Evolutionary conservation across 2,113 vertebrate genomes (phyloP), one percentile per base, ranked within the genome.

Genomic region (Ailuropoda melanoleuca): DNA sequence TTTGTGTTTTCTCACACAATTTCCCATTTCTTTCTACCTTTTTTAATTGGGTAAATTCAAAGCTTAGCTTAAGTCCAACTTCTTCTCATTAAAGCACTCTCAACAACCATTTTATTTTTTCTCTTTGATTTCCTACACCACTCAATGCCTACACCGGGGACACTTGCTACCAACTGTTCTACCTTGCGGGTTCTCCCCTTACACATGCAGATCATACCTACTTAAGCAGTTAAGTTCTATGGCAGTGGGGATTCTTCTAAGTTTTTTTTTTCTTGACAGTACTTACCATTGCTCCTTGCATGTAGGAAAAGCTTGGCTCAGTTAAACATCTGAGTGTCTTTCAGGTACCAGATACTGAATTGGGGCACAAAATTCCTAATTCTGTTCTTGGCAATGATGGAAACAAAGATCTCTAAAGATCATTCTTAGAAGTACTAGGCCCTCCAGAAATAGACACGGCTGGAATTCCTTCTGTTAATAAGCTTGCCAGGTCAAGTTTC

Each of bases 401-500:
- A 95, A 95, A 74, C n/a, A 90, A 87, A 90, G 84, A 82, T 72
- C 68, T 93, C 66, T 50, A 90, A 96, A 78, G n/a, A 62, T 46
- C 58, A 68, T 96, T 84, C 77, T 50, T 83, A 74, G 18, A 70
- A 34, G 34, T 15, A 13, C 19, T 23, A 62, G 89, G 26, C 12
- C 70, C 18, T 55, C 56, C 31, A 48, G 68, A 95, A 84, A 88
- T 12, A 88, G 15, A 93, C 13, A 53, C 21, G 6, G 37, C 34
- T 48, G 23, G 62, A 82, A 34, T 64, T 84, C 14, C 43, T 92
- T 53, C 29, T 75, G 66, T 91, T 78, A 77, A 37, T 90, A 81
- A 90, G 23, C 37, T 92, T 80, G 34, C 23, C 50, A 95, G 23
- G 39, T 26, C 50, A 94, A 75, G 64, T 87, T 74, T 96, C 43